phyloP scores from a whole-genome alignment of 2,113 vertebrate species.

The Urocynchramus pylzowi region DNA sequence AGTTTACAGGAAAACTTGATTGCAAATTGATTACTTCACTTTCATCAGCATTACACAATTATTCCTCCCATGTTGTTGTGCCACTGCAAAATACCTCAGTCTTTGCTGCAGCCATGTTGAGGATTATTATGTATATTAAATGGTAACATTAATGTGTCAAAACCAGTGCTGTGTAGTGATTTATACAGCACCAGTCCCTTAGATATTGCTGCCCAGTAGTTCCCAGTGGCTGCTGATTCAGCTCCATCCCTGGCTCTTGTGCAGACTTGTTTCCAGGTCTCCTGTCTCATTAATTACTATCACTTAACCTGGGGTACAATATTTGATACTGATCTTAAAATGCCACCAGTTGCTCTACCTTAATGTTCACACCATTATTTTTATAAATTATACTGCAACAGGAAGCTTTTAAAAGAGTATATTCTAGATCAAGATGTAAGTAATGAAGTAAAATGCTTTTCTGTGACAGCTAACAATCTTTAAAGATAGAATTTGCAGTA shows the following conservation, averaged over 20 bases:
- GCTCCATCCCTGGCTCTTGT: neutral
- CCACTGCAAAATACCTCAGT: neutral
- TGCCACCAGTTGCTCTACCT: neutral
- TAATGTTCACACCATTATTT: neutral
- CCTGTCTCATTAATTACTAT: neutral
- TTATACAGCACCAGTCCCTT: neutral
- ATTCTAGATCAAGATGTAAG: neutral
- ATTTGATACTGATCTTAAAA: neutral
- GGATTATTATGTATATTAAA: neutral
- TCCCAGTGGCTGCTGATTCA: neutral
- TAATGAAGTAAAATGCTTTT: neutral
- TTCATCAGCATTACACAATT: neutral
- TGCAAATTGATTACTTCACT: constrained; percentile 30
- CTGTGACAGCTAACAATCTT: neutral
- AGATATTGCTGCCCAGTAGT: neutral
- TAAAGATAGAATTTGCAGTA: neutral
- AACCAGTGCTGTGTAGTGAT: neutral
- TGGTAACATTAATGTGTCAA: neutral
- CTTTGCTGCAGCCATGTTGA: neutral
- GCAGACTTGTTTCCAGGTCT: neutral
- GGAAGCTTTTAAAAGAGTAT: neutral
- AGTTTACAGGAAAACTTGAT: constrained; percentile 25
- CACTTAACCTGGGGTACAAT: neutral
- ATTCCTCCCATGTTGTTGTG: neutral
- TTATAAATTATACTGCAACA: neutral